Conservation (phyloP, 2,888 invertebrate genomes). For the Diaphora mendica region DNA sequence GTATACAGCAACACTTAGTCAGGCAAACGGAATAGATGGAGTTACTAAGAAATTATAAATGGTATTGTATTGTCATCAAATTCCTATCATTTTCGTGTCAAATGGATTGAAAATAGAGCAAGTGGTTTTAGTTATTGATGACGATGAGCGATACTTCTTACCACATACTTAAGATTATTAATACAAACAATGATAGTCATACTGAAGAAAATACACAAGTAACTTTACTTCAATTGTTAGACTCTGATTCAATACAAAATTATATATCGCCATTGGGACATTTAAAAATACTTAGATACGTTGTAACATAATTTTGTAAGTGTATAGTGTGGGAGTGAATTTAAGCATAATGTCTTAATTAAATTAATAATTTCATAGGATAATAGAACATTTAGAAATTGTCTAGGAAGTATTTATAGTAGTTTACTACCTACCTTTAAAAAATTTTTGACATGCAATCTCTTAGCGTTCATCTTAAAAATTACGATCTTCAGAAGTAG, state of each 20-base stretch:
- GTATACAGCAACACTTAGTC: constrained; percentile 43
- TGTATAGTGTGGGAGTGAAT: too few species aligned
- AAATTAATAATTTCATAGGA: not conserved
- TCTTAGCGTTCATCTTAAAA: too few species aligned
- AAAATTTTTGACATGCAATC: too few species aligned
- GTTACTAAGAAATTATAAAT: constrained; percentile 23
- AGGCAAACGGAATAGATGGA: constrained; percentile 37
- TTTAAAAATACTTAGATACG: not conserved
- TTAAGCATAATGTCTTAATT: not conserved
- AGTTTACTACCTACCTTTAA: too few species aligned
- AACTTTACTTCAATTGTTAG: not conserved
- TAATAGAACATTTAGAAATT: too few species aligned
- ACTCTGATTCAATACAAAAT: not conserved
- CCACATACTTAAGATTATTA: not conserved
- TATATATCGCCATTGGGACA: not conserved
- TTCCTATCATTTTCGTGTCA: constrained; percentile 22
- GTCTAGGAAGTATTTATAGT: too few species aligned
- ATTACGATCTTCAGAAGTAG: not conserved
- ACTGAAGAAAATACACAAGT: not conserved
- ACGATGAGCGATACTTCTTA: not conserved
- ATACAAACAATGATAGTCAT: not conserved
- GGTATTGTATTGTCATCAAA: constrained; percentile 35
- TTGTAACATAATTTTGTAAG: not conserved
- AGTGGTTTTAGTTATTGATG: constrained; percentile 1
- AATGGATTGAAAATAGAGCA: constrained; percentile 26